A percentile compares a stretch with the other conserved stretches of the same genome.
Evolutionary conservation across 1,140 invertebrate species (phyloP).

Genomic region (Drosophila nannoptera): DNA sequence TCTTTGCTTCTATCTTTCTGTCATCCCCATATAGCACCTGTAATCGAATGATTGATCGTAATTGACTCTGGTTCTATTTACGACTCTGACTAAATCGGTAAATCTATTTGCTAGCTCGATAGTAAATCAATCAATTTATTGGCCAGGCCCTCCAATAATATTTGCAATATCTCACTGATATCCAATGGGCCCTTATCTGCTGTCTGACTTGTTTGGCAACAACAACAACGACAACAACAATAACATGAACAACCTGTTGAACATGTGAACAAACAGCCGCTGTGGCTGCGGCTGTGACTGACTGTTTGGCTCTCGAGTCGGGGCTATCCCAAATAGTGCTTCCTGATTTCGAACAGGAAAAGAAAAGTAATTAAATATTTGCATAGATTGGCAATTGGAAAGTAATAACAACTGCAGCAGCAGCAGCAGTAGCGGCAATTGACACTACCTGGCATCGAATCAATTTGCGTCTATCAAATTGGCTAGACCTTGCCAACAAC

Average conservation of each 20-base stretch:
- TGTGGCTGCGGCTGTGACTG: neutral
- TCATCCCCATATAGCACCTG: too few species aligned
- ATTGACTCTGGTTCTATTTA: neutral
- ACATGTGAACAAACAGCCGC: conserved; percentile 31
- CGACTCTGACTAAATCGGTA: neutral
- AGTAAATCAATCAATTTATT: conserved; percentile 43
- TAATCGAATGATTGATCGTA: too few species aligned
- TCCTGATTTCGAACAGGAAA: conserved; percentile 45
- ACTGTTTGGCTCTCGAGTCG: neutral
- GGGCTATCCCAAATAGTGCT: conserved; percentile 14
- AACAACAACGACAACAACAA: conserved; percentile 6
- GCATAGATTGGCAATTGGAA: conserved; percentile 31
- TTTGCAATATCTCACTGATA: conserved; percentile 30
- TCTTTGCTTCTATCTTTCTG: too few species aligned
- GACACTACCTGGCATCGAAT: conserved; percentile 50
- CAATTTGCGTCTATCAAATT: conserved; percentile 59
- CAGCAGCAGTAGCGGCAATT: conserved; percentile 2
- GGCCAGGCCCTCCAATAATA: conserved; percentile 39
- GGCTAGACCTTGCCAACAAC: conserved; percentile 52
- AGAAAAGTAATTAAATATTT: conserved; percentile 52
- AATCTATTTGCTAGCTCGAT: neutral
- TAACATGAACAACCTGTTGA: conserved; percentile 46
- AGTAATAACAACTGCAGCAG: conserved; percentile 9
- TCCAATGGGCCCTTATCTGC: conserved; percentile 42
- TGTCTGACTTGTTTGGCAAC: conserved; percentile 6